Conservation (phyloP, 53 echinoderm and acorn worm species). For the Apostichopus leukothele region DNA sequence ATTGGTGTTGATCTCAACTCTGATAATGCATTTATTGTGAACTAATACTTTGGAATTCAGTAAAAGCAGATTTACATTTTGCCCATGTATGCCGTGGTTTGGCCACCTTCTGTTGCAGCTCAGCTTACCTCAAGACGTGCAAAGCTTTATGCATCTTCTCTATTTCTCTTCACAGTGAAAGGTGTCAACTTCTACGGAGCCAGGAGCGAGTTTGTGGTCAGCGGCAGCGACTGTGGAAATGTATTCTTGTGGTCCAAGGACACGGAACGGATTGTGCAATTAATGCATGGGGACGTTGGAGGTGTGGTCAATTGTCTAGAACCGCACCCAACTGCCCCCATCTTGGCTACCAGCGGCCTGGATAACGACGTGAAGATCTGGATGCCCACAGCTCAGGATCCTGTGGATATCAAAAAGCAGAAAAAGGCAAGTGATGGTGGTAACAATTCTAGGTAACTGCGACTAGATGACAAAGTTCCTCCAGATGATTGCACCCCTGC, state of each 20-base stretch:
- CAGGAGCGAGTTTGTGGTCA: slow-evolving; percentile 88
- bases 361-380: slow-evolving; percentile 97
- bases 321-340: slow-evolving; percentile 76
- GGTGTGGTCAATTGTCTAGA: slow-evolving; percentile 98
- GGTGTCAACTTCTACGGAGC: slow-evolving; percentile 99
- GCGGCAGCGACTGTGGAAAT: slow-evolving; percentile 95
- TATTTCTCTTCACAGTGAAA: slow-evolving; percentile 61
- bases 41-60: no score
- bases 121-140: no score
- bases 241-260: slow-evolving; percentile 95
- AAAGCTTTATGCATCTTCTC: no score
- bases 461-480: no score
- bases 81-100: no score
- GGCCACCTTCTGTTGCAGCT: no score
- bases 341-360: slow-evolving; percentile 95
- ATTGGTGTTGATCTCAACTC: no score
- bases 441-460: no score
- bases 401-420: slow-evolving; percentile 66
- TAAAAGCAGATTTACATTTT: no score
- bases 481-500: no score
- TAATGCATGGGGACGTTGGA: slow-evolving; percentile 87
- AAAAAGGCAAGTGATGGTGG: slow-evolving; percentile 61
- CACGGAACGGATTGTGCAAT: slow-evolving; percentile 87
- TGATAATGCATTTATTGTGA: no score
- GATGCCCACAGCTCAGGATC: slow-evolving; percentile 77